phyloP scores from a whole-genome alignment of 2,113 vertebrate genomes.

The Mesoclemmys tuberculata region DNA sequence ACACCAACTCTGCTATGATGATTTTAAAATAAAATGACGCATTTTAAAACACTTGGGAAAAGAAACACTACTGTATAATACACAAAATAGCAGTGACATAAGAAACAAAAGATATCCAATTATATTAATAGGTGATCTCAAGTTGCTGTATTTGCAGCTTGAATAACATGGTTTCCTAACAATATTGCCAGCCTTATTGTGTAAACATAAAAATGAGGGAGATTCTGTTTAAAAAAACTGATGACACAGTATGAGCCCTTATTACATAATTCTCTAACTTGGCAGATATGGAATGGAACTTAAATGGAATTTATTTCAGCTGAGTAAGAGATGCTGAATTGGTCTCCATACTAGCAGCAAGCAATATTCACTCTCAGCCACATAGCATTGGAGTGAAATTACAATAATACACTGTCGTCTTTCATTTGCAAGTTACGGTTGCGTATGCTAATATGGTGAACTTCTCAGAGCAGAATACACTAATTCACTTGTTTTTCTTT shows the following conservation, averaged over 20 bases:
- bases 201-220: neutral
- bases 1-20: neutral
- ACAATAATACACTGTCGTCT: neutral
- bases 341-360: neutral
- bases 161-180: neutral
- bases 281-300: no score
- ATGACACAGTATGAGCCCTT: neutral
- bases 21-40: neutral
- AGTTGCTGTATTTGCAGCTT: neutral
- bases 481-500: neutral
- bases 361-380: neutral
- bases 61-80: neutral
- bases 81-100: neutral
- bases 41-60: neutral
- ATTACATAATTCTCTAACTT: neutral
- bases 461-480: neutral
- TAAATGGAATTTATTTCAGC: no score
- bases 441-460: neutral
- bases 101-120: neutral
- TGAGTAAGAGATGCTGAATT: neutral
- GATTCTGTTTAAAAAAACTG: neutral
- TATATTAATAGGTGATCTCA: neutral
- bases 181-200: fast-evolving
- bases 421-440: conserved; percentile 3
- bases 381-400: neutral